phyloP scores from a whole-genome alignment of 2,113 vertebrate species.

The Rhagologus leucostigma region DNA sequence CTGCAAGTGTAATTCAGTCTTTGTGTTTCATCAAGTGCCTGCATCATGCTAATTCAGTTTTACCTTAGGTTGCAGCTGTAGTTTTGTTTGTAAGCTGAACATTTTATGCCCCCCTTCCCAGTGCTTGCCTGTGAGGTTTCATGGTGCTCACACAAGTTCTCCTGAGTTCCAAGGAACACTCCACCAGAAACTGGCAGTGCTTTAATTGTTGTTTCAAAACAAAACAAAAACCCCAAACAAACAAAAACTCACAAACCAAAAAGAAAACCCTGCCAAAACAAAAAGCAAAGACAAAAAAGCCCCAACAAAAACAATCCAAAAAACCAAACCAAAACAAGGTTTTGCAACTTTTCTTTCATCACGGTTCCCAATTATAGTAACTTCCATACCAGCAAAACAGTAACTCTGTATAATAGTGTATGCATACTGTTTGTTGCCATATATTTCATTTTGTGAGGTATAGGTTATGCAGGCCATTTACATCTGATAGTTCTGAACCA shows the following conservation, averaged over 20 bases:
- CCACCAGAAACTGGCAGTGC: not conserved
- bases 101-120: not conserved
- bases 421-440: not conserved
- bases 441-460: not conserved
- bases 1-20: not conserved
- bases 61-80: not conserved
- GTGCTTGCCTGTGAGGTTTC: not conserved
- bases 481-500: not conserved
- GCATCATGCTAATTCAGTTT: not conserved
- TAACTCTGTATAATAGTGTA: not conserved
- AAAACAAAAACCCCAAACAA: not conserved
- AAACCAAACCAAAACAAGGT: not conserved
- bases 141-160: not conserved
- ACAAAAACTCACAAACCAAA: not conserved
- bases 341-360: not conserved
- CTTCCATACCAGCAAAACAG: not conserved
- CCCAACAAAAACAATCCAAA: not conserved
- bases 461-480: not conserved
- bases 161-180: not conserved
- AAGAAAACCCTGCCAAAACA: not conserved
- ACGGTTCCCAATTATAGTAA: not conserved
- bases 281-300: not conserved
- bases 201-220: not conserved
- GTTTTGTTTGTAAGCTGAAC: not conserved
- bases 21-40: not conserved